phyloP scores from a whole-genome alignment of 1,140 invertebrate species.

The Ceratina japonica region DNA sequence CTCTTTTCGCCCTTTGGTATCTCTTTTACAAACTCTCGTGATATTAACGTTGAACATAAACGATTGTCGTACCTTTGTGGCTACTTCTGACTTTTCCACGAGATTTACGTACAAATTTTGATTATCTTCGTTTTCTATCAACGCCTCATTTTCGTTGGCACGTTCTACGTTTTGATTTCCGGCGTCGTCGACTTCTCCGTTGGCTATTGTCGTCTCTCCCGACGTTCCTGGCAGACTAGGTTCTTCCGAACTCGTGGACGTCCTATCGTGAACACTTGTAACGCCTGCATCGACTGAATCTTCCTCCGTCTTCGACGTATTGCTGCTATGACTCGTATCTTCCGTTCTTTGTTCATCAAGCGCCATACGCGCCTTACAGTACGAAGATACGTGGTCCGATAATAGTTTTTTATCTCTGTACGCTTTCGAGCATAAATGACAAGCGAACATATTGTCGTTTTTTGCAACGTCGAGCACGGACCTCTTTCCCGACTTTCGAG shows the following conservation, averaged over 20 bases:
- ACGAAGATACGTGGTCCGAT: background rate
- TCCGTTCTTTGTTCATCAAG: background rate
- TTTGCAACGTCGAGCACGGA: no score
- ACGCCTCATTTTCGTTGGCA: background rate
- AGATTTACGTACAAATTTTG: background rate
- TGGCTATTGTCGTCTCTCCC: background rate
- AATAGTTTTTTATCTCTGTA: background rate
- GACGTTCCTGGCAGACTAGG: no score
- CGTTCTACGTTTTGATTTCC: background rate
- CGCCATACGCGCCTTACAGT: no score
- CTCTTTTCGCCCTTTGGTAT: background rate
- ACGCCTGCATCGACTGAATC: background rate
- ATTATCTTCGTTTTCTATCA: background rate
- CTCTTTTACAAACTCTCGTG: background rate
- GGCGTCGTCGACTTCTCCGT: background rate
- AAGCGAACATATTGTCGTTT: background rate
- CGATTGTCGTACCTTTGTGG: constrained; percentile 1
- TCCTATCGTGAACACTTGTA: background rate
- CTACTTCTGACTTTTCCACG: background rate
- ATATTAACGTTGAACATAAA: background rate
- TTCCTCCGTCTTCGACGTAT: background rate
- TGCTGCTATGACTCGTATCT: background rate
- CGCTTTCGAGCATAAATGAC: background rate
- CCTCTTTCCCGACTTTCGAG: no score
- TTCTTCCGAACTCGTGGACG: background rate